Base-by-base conservation (phyloP, 1,140 invertebrate species). In the Trissolcus basalis region DNA sequence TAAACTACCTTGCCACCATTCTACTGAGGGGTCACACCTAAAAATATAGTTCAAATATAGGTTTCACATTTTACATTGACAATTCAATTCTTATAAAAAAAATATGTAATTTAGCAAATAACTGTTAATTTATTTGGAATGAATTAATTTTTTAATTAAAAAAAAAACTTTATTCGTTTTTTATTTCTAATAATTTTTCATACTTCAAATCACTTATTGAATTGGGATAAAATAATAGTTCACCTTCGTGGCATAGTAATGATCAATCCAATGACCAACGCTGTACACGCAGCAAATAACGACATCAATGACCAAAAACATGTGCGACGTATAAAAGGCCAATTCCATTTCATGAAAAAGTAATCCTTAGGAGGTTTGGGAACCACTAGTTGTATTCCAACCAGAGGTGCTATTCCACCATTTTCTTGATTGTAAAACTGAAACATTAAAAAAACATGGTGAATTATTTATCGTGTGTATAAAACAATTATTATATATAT, bases 1-100 rank as follows among this genome's bases (percentile, higher is more conserved):
- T 0, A 95, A 88, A 53, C 91, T 91, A 10, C 94, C 93, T 88
- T 95, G 93, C 89, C 94, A 94, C 95, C 95, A 96, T 56, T 93
- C 88, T 1, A 89, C 85, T 7, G 85, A 76, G 7, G 91, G 83
- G 61, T 87, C 82, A 80, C 84, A 89, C 58, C 85, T 85, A 35
- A 44, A 65, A 72, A 47, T 51, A 39, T n/a, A n/a, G n/a, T n/a
- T n/a, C n/a, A n/a, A n/a, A n/a, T n/a, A n/a, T n/a, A n/a, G n/a
- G n/a, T n/a, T n/a, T n/a, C n/a, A n/a, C n/a, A n/a, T n/a, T n/a
- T n/a, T n/a, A n/a, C n/a, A n/a, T n/a, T n/a, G n/a, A n/a, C n/a
- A n/a, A n/a, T n/a, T n/a, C n/a, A n/a, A n/a, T n/a, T n/a, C 27
- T 14, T 27, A 48, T 48, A 11, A 47, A 14, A 47, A 47, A 9